These are phyloP conservation scores for Trichomalopsis sarcophagae DNA, from an alignment of 1,140 invertebrate species.

Conservation along the genomic window DNA sequence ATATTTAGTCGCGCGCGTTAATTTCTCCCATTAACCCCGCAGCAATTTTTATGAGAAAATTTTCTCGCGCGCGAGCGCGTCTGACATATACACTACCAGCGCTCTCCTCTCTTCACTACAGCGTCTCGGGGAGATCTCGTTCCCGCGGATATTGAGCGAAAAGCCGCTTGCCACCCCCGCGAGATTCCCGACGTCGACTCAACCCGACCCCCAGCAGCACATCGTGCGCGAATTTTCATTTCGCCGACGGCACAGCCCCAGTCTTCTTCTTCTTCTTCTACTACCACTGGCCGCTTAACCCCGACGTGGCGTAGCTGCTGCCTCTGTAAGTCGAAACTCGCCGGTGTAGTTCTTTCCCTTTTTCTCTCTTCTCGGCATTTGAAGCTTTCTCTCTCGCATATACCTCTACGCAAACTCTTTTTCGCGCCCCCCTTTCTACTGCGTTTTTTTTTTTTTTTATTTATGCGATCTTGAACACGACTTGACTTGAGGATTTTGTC, in stretches of 20 bases:
- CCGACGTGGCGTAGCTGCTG: conserved; percentile 50
- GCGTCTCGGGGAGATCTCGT: conserved; percentile 20
- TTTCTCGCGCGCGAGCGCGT: background rate
- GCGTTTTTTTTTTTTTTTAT: background rate
- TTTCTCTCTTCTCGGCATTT: background rate
- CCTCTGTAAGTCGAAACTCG: background rate
- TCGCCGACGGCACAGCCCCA: conserved; percentile 34
- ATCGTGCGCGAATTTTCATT: conserved; percentile 55
- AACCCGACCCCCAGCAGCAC: background rate
- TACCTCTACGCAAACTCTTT: no score
- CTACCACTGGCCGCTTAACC: conserved; percentile 49
- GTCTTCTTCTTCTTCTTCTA: background rate
- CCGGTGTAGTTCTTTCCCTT: background rate
- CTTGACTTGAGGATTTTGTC: no score
- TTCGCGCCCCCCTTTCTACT: background rate
- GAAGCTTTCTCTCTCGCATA: no score
- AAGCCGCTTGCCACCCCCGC: conserved; percentile 21
- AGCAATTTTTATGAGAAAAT: background rate
- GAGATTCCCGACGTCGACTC: conserved; percentile 54
- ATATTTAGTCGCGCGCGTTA: background rate
- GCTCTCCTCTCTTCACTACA: background rate
- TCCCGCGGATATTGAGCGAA: conserved; percentile 40
- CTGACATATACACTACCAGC: background rate
- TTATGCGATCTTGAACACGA: no score
- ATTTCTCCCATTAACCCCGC: background rate